Evolutionary conservation across 2,888 invertebrate genomes (phyloP), one percentile per base, ranked within the genome.

Genomic region (Syrista parreyssii): DNA sequence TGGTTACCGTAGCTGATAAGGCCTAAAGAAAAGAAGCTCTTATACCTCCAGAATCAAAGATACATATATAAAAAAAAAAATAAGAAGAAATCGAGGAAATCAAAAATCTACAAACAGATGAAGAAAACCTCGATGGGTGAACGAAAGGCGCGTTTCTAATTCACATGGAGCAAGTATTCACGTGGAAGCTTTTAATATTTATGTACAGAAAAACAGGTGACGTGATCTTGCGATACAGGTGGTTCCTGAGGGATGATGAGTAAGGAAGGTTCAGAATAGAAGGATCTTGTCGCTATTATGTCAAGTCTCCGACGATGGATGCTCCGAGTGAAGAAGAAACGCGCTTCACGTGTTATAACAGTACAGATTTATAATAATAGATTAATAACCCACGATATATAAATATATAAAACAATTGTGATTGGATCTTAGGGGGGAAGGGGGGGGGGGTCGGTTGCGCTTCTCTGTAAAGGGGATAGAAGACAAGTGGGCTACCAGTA

Each of bases 371-470:
- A 2, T 75, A 74, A 76, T 77, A 78, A 76, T 78, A 78, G 23
- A 78, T 80, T 74, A 82, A 79, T 81, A 80, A 79, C 34, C 78
- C 82, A 80, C 76, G 78, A 81, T 80, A 78, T 83, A 83, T 81
- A 84, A 80, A 82, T 81, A 81, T 83, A 83, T 82, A 83, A 82
- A 85, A 84, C 80, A 81, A 85, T 80, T 55, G 69, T 79, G 74
- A 80, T 79, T 55, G 23, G 40, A 55, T 9, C 40, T 15, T 6
- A 9, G 9, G 23, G 23, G 23, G 15, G 6, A 0, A 15, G 23
- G 23, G 9, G 23, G 2, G 1, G 0, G 2, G 15, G 23, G 9
- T 36, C 12, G 23, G 23, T 55, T 23, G 40, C 23, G 40, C 40
- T 55, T 55, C 40, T 55, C 40, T 55, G 40, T 55, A 55, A 55